A percentile compares a stretch with the other conserved stretches of the same genome.
phyloP scores from a whole-genome alignment of 2,113 vertebrate species.

The Pterocles orientalis region DNA sequence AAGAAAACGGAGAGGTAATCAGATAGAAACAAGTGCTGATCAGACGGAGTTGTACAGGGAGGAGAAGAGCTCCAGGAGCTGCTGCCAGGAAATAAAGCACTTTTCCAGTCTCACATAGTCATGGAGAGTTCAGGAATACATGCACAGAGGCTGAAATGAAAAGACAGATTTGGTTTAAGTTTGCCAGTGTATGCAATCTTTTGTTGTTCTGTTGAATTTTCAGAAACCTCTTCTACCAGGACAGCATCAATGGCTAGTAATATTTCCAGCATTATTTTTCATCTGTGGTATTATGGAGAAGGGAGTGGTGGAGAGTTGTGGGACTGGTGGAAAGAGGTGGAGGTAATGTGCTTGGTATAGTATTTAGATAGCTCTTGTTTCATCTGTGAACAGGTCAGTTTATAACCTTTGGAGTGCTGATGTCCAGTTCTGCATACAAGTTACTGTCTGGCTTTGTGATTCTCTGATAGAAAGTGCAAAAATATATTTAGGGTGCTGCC shows the following conservation, averaged over 20 bases:
- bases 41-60: neutral
- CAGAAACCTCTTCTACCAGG: neutral
- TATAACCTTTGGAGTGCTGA: neutral
- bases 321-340: neutral
- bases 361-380: neutral
- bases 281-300: neutral
- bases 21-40: conserved; percentile 55
- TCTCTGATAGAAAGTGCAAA: neutral
- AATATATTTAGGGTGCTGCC: neutral
- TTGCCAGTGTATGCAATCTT: neutral
- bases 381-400: neutral
- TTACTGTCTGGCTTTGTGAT: neutral
- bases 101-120: neutral
- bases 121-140: neutral
- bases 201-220: neutral
- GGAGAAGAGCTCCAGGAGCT: neutral
- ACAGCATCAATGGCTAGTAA: neutral
- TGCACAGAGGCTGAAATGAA: neutral
- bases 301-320: neutral
- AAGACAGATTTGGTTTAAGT: neutral
- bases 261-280: neutral
- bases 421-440: neutral
- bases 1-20: conserved; percentile 47
- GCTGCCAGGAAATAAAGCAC: conserved; percentile 34
- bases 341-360: neutral